phyloP scores from a whole-genome alignment of 1,140 invertebrate species.

The Wiebesia pumilae region DNA sequence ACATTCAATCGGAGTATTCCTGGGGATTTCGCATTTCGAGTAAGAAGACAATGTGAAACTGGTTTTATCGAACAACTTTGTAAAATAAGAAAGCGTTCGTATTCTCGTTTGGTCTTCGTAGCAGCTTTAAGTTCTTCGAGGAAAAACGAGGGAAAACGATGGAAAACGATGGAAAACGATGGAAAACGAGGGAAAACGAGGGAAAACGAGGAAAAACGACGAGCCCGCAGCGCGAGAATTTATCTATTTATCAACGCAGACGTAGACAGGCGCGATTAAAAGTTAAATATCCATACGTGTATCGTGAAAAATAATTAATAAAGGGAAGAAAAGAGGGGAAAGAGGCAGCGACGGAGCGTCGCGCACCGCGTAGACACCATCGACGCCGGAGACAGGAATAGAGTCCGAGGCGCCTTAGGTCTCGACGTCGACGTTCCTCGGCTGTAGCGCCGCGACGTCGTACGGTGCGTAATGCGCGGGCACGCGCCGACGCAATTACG shows the following conservation, averaged over 20 bases:
- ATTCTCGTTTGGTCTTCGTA: background rate
- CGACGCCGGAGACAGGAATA: constrained; percentile 53
- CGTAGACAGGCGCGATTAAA: too few relatives aligned
- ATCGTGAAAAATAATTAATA: too few relatives aligned
- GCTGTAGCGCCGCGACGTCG: background rate
- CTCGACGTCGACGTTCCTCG: constrained; percentile 40
- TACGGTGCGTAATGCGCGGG: too few relatives aligned
- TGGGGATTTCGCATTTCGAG: background rate
- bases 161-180: too few relatives aligned
- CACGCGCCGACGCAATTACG: background rate
- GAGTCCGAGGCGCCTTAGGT: constrained; percentile 54
- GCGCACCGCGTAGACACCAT: background rate
- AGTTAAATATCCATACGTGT: too few relatives aligned
- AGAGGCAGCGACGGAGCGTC: background rate
- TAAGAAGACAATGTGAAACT: background rate
- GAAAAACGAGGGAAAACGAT: too few relatives aligned
- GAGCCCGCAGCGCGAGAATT: background rate
- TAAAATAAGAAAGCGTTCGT: background rate
- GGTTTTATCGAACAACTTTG: background rate
- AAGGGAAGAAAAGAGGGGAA: too few relatives aligned
- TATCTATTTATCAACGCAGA: background rate
- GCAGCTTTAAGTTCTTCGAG: background rate
- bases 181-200: background rate
- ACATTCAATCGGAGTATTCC: background rate
- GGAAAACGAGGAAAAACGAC: background rate